Evolutionary conservation across 2,888 invertebrate genomes (phyloP).

Genomic region (Poecilus cupreus): DNA sequence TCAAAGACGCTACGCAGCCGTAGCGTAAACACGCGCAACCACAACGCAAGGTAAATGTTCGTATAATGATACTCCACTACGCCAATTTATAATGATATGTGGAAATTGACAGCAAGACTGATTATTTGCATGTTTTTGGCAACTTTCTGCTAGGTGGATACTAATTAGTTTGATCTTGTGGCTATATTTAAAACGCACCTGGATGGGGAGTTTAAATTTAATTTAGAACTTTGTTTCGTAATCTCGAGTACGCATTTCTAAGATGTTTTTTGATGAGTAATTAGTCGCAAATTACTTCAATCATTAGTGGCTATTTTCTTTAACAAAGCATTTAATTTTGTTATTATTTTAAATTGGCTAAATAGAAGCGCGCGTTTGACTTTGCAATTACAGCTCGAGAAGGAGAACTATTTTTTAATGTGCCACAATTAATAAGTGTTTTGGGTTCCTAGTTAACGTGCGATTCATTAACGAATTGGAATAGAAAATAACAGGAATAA

Average conservation of each 20-base stretch:
- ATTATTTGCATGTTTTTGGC: conserved; percentile 21
- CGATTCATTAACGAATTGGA: too few relatives aligned
- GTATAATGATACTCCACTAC: conserved; percentile 11
- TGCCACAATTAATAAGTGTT: too few relatives aligned
- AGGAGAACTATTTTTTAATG: too few relatives aligned
- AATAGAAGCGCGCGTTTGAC: neutral
- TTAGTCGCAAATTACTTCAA: neutral
- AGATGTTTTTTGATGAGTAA: conserved; percentile 23
- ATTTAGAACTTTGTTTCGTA: neutral
- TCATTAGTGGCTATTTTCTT: neutral
- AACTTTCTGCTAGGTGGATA: conserved; percentile 5
- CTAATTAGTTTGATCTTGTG: conserved; percentile 3
- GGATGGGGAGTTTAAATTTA: neutral
- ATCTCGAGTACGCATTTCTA: neutral
- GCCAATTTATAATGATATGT: conserved; percentile 17
- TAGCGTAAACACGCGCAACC: neutral
- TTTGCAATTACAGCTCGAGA: neutral
- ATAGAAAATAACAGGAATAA: too few relatives aligned
- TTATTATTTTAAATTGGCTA: conserved; percentile 1
- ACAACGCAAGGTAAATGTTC: conserved; percentile 26
- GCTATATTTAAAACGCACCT: conserved; percentile 21
- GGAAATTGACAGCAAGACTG: conserved; percentile 19
- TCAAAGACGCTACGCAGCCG: conserved; percentile 19
- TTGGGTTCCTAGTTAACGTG: too few relatives aligned
- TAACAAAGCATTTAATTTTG: conserved; percentile 12